Base-by-base conservation (phyloP, 2,113 vertebrate genomes). In the Psittacus erithacus region DNA sequence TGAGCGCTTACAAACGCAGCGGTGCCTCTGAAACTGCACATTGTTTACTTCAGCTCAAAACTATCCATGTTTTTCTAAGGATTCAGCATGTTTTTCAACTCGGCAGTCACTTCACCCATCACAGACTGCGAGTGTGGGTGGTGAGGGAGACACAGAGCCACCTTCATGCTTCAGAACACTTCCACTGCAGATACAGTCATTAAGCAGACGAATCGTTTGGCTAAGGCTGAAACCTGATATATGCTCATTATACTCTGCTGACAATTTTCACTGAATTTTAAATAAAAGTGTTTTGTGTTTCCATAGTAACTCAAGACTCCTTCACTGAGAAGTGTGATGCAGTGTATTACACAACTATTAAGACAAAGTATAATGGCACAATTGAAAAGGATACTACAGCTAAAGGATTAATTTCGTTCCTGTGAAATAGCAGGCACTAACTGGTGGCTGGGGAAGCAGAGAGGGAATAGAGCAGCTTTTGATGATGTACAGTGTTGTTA, bases 121-220 rank as follows among this genome's bases (percentile, higher is more conserved):
- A 4, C 35, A 68, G 69, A 74, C 80, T 71, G 2, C 1, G 38
- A 59, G 73, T 2, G 64, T 75, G 91, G 94, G 80, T 50, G 86
- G 55, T 43, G 35, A 83, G 80, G 92, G 93, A 86, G 68, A 75
- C 73, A 63, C 35, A 24, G 68, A 95, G 77, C 80, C 88, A 93
- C 92, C 94, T 93, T 92, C 83, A 79, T 4, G 43, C 86, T 89
- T 82, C 83, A 78, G 55, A 95, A 86, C 92, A 71, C 81, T 88
- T 84, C 13, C 43, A 44, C 5, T 68, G 89, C 77, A 79, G 92
- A 71, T 64, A 52, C 43, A 81, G 73, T 22, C 55, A 47, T 71
- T 71, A 75, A 78, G 68, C 19, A 92, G 87, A 90, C 57, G 70
- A 87, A 65, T 68, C 41, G 74, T 87, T 84, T 85, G 74, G 82